phyloP scores from a whole-genome alignment of 2,113 vertebrate genomes.

The Ancistrus triradiatus region DNA sequence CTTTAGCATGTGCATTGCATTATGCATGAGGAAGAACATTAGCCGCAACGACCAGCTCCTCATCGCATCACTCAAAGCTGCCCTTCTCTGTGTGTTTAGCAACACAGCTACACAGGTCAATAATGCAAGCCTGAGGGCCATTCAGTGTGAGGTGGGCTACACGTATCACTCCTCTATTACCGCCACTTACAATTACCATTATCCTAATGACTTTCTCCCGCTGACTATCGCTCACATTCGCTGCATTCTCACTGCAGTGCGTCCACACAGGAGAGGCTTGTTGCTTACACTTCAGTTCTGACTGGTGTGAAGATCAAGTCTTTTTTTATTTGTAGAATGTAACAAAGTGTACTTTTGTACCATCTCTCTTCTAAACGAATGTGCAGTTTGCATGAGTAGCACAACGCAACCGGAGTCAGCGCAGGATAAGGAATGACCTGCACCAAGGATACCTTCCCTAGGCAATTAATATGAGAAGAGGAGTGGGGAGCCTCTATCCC shows the following conservation, averaged over 20 bases:
- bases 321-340: no score
- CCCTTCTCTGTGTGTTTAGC: no score
- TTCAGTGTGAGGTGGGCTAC: conserved; percentile 12
- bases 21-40: no score
- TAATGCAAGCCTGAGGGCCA: conserved; percentile 39
- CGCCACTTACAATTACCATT: conserved; percentile 44
- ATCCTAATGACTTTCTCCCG: conserved; percentile 32
- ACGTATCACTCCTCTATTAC: conserved; percentile 42
- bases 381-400: no score
- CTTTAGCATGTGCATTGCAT: no score
- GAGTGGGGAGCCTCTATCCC: neutral
- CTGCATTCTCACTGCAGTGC: conserved; percentile 33
- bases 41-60: no score
- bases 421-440: neutral
- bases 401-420: no score
- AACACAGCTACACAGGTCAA: no score
- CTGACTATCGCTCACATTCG: conserved; percentile 39
- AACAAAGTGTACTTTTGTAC: no score
- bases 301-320: neutral
- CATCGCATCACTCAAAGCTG: no score
- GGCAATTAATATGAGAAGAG: neutral
- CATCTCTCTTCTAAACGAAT: no score
- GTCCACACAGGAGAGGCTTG: neutral
- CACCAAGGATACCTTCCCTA: neutral
- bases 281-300: neutral